A percentile compares a stretch with the other conserved stretches of the same genome.
phyloP scores from a whole-genome alignment of 2,888 invertebrate species.

The Meandrusa payeni region DNA sequence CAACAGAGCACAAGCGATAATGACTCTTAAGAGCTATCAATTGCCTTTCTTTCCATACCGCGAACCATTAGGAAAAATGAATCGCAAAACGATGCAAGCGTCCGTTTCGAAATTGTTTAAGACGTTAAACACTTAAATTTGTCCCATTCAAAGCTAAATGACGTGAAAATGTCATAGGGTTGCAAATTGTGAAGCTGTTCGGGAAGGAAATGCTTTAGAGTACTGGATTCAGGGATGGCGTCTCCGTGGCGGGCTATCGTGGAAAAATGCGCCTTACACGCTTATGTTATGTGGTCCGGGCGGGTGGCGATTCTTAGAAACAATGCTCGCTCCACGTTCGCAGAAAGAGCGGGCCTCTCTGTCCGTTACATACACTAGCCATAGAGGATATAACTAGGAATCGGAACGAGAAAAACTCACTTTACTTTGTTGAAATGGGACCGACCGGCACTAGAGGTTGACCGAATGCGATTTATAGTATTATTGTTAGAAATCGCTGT shows the following conservation, averaged over 20 bases:
- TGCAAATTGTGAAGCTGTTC: conserved; percentile 46
- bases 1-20: conserved; percentile 48
- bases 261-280: conserved; percentile 54
- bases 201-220: conserved; percentile 57
- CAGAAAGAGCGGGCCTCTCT: conserved; percentile 67
- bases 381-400: conserved; percentile 65
- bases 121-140: conserved; percentile 58
- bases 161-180: conserved; percentile 44
- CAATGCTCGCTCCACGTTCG: conserved; percentile 68
- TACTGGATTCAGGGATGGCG: conserved; percentile 59
- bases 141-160: conserved; percentile 32
- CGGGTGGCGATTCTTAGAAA: conserved; percentile 68
- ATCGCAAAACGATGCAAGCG: conserved; percentile 41
- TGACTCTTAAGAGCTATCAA: conserved; percentile 47
- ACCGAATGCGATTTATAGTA: conserved; percentile 58
- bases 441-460: conserved; percentile 52
- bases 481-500: conserved; percentile 65
- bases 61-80: conserved; percentile 57
- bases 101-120: too few relatives aligned
- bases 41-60: conserved; percentile 48
- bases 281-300: conserved; percentile 58
- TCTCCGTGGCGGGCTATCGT: conserved; percentile 43
- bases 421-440: conserved; percentile 68
- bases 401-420: conserved; percentile 70
- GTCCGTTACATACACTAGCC: conserved; percentile 58